Evolutionary conservation across 2,888 invertebrate genomes (phyloP), one percentile per base, ranked within the genome.

Genomic region (Julus scandinavius): DNA sequence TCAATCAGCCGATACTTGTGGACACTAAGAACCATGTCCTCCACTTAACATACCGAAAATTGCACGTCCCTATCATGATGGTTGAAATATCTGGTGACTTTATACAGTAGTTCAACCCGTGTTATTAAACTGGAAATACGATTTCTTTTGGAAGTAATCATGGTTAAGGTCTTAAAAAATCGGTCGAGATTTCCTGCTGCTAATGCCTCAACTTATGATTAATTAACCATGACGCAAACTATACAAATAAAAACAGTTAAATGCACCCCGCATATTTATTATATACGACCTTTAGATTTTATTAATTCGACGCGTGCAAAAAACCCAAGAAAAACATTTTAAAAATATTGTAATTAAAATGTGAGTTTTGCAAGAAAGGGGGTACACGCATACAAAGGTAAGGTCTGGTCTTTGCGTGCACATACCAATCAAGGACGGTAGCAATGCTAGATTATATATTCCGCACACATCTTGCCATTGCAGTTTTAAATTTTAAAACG

Each of bases 391-490:
- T 29, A n/a, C 29, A 72, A 29, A n/a, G 29, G 29, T 72, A n/a
- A n/a, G 29, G 72, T 29, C 63, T 72, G 29, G 72, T 29, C 29
- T 72, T 7, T 72, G 72, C 72, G 72, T 72, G 72, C 72, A 72
- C 72, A 72, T 72, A 72, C 72, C 72, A 29, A 72, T 29, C 72
- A 72, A 72, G 72, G 72, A 72, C 72, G 72, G 29, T 29, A 72
- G 11, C 72, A 72, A 72, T 13, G 29, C 29, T 9, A 29, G 11
- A 72, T 72, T 72, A 11, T 72, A 72, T 72, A 72, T 72, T 72
- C 72, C 2, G 9, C 11, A 72, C 72, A 72, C 72, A 72, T 11
- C 29, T 29, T 29, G 29, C 72, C 72, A 7, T 72, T 7, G 72
- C 9, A 72, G 72, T 29, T 20, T 72, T 29, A 29, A 72, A 72